Evolutionary conservation across 1,140 invertebrate species (phyloP).

Genomic region (Drosophila lini): DNA sequence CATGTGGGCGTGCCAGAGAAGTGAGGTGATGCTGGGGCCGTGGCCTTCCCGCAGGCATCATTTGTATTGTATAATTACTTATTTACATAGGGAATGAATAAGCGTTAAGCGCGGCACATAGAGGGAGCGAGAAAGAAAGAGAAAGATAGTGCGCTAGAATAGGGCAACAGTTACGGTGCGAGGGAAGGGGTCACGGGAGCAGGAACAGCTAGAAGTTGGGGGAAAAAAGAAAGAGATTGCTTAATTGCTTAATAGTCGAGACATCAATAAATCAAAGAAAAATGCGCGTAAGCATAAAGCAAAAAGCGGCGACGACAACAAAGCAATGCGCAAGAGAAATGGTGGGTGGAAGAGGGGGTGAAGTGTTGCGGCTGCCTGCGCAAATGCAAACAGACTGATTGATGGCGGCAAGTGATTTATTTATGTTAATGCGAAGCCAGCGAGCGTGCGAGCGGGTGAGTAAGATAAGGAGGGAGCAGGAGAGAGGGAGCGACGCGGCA

Average conservation of each 20-base stretch:
- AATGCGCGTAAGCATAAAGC: slow-evolving; percentile 76
- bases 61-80: slow-evolving; percentile 58
- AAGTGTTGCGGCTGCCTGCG: slow-evolving; percentile 48
- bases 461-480: slow-evolving; percentile 1
- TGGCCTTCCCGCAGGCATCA: slow-evolving; percentile 37
- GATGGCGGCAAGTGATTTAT: slow-evolving; percentile 79
- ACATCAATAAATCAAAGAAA: slow-evolving; percentile 79
- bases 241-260: slow-evolving; percentile 81
- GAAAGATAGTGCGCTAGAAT: background rate
- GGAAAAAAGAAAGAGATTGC: slow-evolving; percentile 23
- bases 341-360: background rate
- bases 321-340: slow-evolving; percentile 45
- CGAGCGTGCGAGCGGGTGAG: slow-evolving; percentile 11
- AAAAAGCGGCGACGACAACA: slow-evolving; percentile 55
- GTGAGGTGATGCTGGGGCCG: slow-evolving; percentile 14
- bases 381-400: slow-evolving; percentile 79
- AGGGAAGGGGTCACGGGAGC: background rate
- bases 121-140: background rate
- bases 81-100: slow-evolving; percentile 41
- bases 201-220: background rate
- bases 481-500: slow-evolving; percentile 1
- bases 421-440: slow-evolving; percentile 69
- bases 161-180: slow-evolving; percentile 7
- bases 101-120: background rate
- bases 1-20: slow-evolving; percentile 1